Conservation (phyloP, 2,797 vertebrate species). For the Chaenodraco wilsoni region DNA sequence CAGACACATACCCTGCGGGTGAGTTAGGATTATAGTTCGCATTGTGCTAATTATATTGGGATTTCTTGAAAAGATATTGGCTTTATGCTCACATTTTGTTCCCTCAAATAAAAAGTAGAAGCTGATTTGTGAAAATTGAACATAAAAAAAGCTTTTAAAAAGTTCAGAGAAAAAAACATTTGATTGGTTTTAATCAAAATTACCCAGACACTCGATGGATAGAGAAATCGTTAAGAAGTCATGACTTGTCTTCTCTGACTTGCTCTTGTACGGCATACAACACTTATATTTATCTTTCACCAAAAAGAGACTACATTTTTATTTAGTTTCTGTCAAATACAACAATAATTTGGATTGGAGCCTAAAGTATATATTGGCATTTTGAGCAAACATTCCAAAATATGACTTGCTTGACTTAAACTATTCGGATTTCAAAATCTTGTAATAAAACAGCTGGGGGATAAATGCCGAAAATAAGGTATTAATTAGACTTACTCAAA, state of each 20-base stretch:
- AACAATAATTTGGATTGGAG: not conserved
- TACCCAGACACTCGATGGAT: not conserved
- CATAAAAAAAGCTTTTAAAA: not conserved
- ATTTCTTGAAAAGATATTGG: constrained; percentile 42
- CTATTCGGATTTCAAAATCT: not conserved
- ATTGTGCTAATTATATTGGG: constrained; percentile 46
- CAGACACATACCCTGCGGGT: not conserved
- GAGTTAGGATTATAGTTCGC: not conserved
- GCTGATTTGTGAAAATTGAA: constrained; percentile 15
- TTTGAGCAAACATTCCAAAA: not conserved
- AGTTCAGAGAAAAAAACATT: not conserved
- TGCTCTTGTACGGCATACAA: not conserved
- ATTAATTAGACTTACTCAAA: not conserved
- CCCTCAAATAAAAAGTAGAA: constrained; percentile 9
- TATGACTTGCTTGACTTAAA: no score
- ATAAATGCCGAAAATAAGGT: not conserved
- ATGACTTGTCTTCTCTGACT: not conserved
- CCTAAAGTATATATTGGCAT: not conserved
- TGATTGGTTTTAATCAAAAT: not conserved
- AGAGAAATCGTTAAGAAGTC: not conserved
- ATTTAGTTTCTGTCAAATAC: not conserved
- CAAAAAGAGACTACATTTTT: not conserved
- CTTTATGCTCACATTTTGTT: constrained; percentile 26
- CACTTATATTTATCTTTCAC: not conserved
- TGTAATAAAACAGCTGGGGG: constrained; percentile 7